Evolutionary conservation across 1,140 invertebrate genomes (phyloP), one percentile per base, ranked within the genome.

Genomic region (Drosophila triauraria): DNA sequence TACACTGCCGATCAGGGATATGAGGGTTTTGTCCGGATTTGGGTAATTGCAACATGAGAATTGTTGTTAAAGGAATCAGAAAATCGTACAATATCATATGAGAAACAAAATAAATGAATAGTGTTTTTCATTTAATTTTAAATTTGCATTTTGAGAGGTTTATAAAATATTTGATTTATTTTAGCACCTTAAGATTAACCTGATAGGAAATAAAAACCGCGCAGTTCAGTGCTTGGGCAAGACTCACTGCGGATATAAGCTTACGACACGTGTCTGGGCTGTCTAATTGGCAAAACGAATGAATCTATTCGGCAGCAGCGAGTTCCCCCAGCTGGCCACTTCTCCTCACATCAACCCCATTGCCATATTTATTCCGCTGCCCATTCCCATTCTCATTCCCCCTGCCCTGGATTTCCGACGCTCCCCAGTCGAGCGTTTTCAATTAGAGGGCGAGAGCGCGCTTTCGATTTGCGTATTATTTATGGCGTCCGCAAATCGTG

Each of bases 381-480:
- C 25, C 57, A 23, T 25, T 42, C 38, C 10, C 54, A 42, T 12
- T 1, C 38, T 4, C 7, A 7, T 13, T 20, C 15, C 13, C 15
- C 47, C 27, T n/a, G 8, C 40, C 42, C 53, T 1, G 46, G 67
- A 72, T 58, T 43, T 72, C 65, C 75, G 27, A 30, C 27, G 56
- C 64, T 63, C 82, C 35, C 46, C 53, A 53, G 30, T 54, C 51
- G 46, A 88, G 78, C 78, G 78, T 88, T 88, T 88, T 88, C 84
- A 90, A 88, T 88, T 90, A 88, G 85, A 88, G 63, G 85, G 78
- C 86, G 78, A 83, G 78, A 83, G 84, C 78, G 85, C 85, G 85
- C 82, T 88, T 88, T 88, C 84, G 84, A 88, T 88, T 88, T 88
- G 85, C 84, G 85, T 88, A 88, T 88, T 88, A 88, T 88, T 88